Base-by-base conservation (phyloP, 2,113 vertebrate species). In the Dromas ardeola region DNA sequence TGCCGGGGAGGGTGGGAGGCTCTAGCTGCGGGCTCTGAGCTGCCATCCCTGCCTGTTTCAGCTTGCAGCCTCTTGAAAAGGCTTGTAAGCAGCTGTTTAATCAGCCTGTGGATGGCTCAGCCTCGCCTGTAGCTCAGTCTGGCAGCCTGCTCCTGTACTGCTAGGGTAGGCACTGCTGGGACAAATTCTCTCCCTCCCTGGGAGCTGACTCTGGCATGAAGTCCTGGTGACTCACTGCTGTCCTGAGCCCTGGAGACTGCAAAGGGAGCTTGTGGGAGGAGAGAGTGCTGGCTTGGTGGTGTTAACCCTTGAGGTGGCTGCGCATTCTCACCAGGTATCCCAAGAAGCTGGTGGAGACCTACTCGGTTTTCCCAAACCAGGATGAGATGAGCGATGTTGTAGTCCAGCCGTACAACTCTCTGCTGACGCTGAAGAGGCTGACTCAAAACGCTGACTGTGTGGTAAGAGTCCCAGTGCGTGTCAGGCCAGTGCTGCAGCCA, bases 341-440 rank as follows among this genome's bases (percentile, higher is more conserved):
- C 50, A 99, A 99, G 98, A 99, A 99, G 96, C 97, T 99, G 97
- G 99, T 99, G 82, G 99, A 99, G 98, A 99, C 99, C 0, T 99
- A 99, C 95, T 99, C 99, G 0, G 99, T 99, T 76, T 99, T 99
- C 96, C 99, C 99, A 19, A 99, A 99, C 98, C 99, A 99, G 98
- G 99, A 99, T 8, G 99, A 99, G 98, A 99, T 99, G 99, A 99
- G 99, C 0, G 99, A 99, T 8, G 99, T 99, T 58, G 99, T 99
- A 4, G 99, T 99, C 36, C 99, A 99, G 97, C 99, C 99, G 0
- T 99, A 99, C 97, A 99, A 99, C 98, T 99, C 99, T 1, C 98
- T 99, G 77, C 98, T 99, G 86, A 99, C 99, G 0, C 98, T 99
- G 85, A 99, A 99, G 98, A 98, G 99, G 95, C 98, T 99, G 97